Conservation (phyloP, 2,888 invertebrate genomes). For the Cryptus armator region DNA sequence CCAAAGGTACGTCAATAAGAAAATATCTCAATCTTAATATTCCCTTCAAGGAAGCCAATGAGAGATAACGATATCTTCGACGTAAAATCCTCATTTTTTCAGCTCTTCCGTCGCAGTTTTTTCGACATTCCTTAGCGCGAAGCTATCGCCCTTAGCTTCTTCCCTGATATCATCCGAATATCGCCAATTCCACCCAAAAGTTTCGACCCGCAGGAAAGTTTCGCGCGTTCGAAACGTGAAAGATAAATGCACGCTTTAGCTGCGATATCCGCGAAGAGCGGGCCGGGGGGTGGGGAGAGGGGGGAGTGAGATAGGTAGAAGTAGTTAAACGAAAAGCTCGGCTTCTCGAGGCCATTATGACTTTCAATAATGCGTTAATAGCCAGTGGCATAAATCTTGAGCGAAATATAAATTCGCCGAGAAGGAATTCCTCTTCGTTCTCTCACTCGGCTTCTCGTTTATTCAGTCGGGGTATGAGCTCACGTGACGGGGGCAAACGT, state of each 20-base stretch:
- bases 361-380: constrained; percentile 69
- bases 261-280: constrained; percentile 14
- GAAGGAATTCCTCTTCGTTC: constrained; percentile 32
- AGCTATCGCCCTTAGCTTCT: constrained; percentile 15
- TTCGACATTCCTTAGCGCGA: constrained; percentile 24
- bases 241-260: constrained; percentile 52
- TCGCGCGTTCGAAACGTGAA: constrained; percentile 52
- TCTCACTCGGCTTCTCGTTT: constrained; percentile 15
- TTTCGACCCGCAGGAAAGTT: constrained; percentile 49
- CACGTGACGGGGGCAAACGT: background rate
- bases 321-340: constrained; percentile 55
- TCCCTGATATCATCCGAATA: background rate
- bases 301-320: constrained; percentile 41
- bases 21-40: constrained; percentile 33
- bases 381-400: constrained; percentile 63
- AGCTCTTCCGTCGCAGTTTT: constrained; percentile 16
- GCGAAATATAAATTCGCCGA: constrained; percentile 51
- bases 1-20: constrained; percentile 14
- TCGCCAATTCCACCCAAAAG: constrained; percentile 41
- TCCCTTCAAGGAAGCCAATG: background rate
- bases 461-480: constrained; percentile 10
- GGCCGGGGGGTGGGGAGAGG: background rate
- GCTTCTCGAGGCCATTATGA: constrained; percentile 52
- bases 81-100: constrained; percentile 27
- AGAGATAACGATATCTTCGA: constrained; percentile 45